Base-by-base conservation (phyloP, 2,797 vertebrate genomes). In the Erethizon dorsatum region DNA sequence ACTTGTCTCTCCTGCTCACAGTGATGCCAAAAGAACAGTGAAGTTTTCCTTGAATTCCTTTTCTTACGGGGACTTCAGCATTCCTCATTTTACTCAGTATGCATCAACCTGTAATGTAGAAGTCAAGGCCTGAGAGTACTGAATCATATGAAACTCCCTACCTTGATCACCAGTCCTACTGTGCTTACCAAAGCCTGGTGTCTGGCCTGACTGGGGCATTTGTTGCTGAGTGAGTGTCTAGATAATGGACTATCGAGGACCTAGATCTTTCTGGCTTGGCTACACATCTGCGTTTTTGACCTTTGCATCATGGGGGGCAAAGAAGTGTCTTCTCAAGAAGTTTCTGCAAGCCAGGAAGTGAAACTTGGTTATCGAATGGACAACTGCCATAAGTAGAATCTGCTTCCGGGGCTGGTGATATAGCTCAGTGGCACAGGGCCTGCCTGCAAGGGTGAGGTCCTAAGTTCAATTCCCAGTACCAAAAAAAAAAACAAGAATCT, bases 251-350 rank as follows among this genome's bases (percentile, higher is more conserved):
- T 86, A 28, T 50, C 20, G 79, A 85, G 56, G 47, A 78, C 59
- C 37, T 31, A 33, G 83, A 75, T 7, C 59, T 90, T 80, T 91
- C 26, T 57, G 37, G 28, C 87, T 83, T 77, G 90, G 71, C 20
- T 82, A 45, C 77, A 75, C 22, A 45, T 84, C 37, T 85, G 20
- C 6, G 65, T 75, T 22, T 73, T 84, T 52, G n/a, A 69, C 45
- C 26, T 71, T 47, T 50, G 78, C 20, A 45, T 88, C 11, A 41
- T 24, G 80, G 83, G 45, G 50, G 79, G 7, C 50, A 85, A 87
- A 73, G 37, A 73, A 73, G 41, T 28, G 56, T 20, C 75, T 92
- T 87, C 50, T 56, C 75, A 96, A 80, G 45, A 80, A 85, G 37
- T 69, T 24, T 67, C 24, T 63, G n/a, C 22, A 94, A 83, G 7